Evolutionary conservation across 2,888 invertebrate species (phyloP), one percentile per base, ranked within the genome.

Genomic region (Ernsta delagoae): DNA sequence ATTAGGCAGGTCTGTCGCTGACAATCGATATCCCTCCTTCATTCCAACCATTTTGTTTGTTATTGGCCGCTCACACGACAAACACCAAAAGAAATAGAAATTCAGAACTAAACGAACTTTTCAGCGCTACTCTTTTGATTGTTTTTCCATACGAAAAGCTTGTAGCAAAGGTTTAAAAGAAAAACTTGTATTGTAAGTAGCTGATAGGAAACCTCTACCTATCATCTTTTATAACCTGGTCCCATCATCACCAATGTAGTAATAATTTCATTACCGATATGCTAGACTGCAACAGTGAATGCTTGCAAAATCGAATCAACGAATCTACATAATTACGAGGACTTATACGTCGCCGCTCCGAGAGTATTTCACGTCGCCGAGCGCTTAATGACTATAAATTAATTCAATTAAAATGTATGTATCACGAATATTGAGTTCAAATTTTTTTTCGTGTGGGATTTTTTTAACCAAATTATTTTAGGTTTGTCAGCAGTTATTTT

Each of bases 51-150:
- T 62, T 68, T 62, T 68, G 57, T 62, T 68, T 62, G 62, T 62
- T 68, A 68, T 62, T 68, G 56, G 57, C 61, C 41, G 57, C 57
- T 57, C 68, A 68, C 68, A 62, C 62, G 68, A 68, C 56, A 68
- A 54, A 54, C 31, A 34, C 11, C 1, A 54, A 54, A 50, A 8
- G 34, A 54, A 54, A 54, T 54, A 34, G 34, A 34, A 54, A 11
- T 34, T 34, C 34, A 54, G 31, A 54, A 5, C 3, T 24, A 5
- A 5, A n/a, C 24, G 31, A 54, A 54, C 4, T 5, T 50, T 50
- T 50, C 50, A 50, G 50, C 8, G 50, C 8, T 50, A 50, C 5
- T 6, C 12, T 48, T 48, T 45, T 45, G n/a, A n/a, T n/a, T n/a
- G 41, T 41, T 41, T 41, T 41, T 41, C 41, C 9, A 9, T 41